These are phyloP conservation scores for Xenentodon cancila DNA, from an alignment of 2,797 vertebrate genomes.

Conservation along the genomic window DNA sequence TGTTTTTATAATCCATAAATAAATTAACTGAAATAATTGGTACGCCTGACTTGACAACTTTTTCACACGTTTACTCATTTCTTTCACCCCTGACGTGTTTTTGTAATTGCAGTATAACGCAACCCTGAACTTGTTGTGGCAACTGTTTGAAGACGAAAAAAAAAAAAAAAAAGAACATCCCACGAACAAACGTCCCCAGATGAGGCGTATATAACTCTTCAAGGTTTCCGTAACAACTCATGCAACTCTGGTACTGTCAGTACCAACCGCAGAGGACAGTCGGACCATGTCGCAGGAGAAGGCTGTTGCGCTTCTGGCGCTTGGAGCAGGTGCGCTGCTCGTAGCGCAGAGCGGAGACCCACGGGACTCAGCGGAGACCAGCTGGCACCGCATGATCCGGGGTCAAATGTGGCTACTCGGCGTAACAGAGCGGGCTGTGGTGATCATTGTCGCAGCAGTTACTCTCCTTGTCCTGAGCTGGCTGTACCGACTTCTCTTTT, in stretches of 20 bases:
- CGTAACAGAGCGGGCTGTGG: constrained; percentile 29
- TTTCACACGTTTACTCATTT: too few relatives aligned
- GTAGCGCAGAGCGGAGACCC: constrained; percentile 51
- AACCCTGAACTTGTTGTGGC: too few relatives aligned
- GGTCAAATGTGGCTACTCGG: constrained; percentile 46
- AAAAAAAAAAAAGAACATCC: too few relatives aligned
- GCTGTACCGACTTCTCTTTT: constrained; percentile 76
- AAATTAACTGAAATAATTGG: too few relatives aligned
- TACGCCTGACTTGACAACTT: too few relatives aligned
- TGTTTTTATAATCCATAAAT: too few relatives aligned
- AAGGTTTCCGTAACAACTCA: neutral
- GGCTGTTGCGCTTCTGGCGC: constrained; percentile 39
- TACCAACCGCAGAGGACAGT: neutral
- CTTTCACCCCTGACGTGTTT: too few relatives aligned
- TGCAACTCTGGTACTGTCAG: neutral
- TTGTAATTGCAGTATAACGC: too few relatives aligned
- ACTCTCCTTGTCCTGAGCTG: constrained; percentile 51
- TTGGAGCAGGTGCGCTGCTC: constrained; percentile 51
- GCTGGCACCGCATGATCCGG: constrained; percentile 48
- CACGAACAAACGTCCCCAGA: too few relatives aligned
- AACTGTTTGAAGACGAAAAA: too few relatives aligned
- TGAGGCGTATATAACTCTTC: too few relatives aligned
- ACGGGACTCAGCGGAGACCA: constrained; percentile 24
- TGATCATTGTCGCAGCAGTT: constrained; percentile 58
- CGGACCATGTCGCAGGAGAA: constrained; percentile 30